Percentiles rank a stretch among this genome's conserved stretches.
Conservation (phyloP, 2,888 invertebrate species). For the Linyphia triangularis region DNA sequence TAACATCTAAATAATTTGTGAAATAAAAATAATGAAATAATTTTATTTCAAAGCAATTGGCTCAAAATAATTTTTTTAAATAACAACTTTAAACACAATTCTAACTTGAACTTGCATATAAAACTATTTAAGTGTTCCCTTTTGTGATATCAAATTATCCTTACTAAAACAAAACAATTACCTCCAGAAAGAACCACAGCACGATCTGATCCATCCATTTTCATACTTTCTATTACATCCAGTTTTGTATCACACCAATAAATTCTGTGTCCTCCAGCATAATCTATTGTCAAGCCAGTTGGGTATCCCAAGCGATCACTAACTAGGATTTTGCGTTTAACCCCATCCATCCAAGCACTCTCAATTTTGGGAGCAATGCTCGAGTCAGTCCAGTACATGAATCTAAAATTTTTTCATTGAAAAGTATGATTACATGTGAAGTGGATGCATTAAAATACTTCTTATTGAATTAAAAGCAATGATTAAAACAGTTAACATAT, state of each 20-base stretch:
- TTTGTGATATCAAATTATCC: neutral
- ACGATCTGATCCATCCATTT: conserved; percentile 88
- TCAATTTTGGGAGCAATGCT: conserved; percentile 96
- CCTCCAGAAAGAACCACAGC: conserved; percentile 84
- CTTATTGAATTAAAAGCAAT: too few species aligned
- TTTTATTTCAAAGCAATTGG: too few species aligned
- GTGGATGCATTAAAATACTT: too few species aligned
- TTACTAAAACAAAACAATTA: conserved; percentile 12
- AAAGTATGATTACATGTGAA: neutral
- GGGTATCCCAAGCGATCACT: conserved; percentile 91
- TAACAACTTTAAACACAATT: neutral
- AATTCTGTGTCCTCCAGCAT: conserved; percentile 87
- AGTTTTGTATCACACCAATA: conserved; percentile 98
- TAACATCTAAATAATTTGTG: too few species aligned
- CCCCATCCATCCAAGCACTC: conserved; percentile 97
- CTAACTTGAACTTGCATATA: neutral
- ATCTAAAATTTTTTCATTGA: conserved; percentile 82
- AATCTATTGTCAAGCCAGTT: conserved; percentile 93
- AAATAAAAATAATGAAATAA: too few species aligned
- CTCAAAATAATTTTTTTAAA: neutral
- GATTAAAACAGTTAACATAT: too few species aligned
- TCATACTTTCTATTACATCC: conserved; percentile 92
- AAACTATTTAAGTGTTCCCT: neutral
- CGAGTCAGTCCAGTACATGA: conserved; percentile 95
- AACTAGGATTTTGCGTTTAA: conserved; percentile 89